Evolutionary conservation across 2,888 invertebrate species (phyloP), one percentile per base, ranked within the genome.

Genomic region (Anarsia innoxiella): DNA sequence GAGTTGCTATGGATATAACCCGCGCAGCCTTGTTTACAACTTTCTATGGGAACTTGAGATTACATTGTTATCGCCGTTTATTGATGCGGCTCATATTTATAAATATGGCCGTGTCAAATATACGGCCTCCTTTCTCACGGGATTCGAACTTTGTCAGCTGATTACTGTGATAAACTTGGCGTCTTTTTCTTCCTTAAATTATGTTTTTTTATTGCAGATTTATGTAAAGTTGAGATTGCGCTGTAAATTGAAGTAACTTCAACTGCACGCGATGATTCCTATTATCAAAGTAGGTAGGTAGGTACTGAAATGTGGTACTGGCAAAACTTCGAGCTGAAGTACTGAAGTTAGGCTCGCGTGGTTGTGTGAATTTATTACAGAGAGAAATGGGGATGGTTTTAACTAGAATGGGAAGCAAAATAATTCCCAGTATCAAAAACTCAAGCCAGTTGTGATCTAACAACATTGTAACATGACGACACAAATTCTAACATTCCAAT

Each of bases 11-110:
- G 15, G 15, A 33, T 33, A 33, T 33, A 14, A 26, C n/a, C 8
- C 19, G 19, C 19, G 19, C 8, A 3, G 19, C 19, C 19, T 52
- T 70, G 71, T 72, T 74, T 68, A 73, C 67, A 66, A 74, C 71
- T 78, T 73, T 75, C 75, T 67, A 74, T 76, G 74, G 63, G 75
- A 75, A 72, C 58, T 51, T 50, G 47, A 48, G 53, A 53, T 45
- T 35, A 56, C 50, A 73, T 73, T 74, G 73, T 72, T 56, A 44
- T 41, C 28, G 32, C 12, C 10, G 14, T 26, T 31, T 23, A 16
- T 23, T 19, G 12, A 26, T 11, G 19, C 23, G 16, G 12, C 8
- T 12, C 13, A 30, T 39, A 31, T 39, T 35, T 39, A 39, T 36
- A 35, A 36, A 39, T 39, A 31, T 36, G 27, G 13, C 10, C 15